These are phyloP conservation scores for Hypena proboscidalis DNA, from an alignment of 2,888 invertebrate genomes.

Conservation along the genomic window DNA sequence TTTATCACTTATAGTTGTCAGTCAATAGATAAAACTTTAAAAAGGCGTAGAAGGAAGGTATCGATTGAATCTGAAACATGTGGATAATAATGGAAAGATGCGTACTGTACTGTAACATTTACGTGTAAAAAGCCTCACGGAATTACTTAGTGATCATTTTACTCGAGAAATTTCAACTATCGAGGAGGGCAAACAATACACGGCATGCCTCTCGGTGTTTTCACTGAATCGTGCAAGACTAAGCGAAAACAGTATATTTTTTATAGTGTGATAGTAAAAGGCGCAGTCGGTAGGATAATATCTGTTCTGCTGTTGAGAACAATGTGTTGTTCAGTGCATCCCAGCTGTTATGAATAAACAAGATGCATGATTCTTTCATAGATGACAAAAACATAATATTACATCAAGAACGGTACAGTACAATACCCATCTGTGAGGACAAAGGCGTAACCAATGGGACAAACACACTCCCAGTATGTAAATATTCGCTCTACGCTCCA, in stretches of 20 bases:
- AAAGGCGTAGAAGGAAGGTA: conserved; percentile 77
- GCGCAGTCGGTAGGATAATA: no score
- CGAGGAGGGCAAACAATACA: no score
- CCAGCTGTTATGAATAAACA: not conserved
- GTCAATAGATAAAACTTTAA: conserved; percentile 75
- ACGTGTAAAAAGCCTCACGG: no score
- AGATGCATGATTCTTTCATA: not conserved
- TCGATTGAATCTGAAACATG: conserved; percentile 55
- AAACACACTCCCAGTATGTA: conserved; percentile 61
- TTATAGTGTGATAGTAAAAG: no score
- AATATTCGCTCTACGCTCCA: conserved; percentile 55
- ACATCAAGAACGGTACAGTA: not conserved
- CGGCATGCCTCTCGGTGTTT: no score
- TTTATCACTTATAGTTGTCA: conserved; percentile 79
- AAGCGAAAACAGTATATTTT: no score
- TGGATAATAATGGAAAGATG: conserved; percentile 33
- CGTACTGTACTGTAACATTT: conserved; percentile 3
- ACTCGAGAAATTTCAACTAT: no score
- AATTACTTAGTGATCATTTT: no score
- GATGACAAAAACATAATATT: not conserved
- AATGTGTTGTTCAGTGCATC: no score
- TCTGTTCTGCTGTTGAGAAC: no score
- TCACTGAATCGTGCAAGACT: no score
- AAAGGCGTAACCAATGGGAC: conserved; percentile 82
- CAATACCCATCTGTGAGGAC: conserved; percentile 39